Percentiles rank a stretch among this genome's conserved stretches.
phyloP scores from a whole-genome alignment of 2,113 vertebrate species.

The Glaucomys volans region DNA sequence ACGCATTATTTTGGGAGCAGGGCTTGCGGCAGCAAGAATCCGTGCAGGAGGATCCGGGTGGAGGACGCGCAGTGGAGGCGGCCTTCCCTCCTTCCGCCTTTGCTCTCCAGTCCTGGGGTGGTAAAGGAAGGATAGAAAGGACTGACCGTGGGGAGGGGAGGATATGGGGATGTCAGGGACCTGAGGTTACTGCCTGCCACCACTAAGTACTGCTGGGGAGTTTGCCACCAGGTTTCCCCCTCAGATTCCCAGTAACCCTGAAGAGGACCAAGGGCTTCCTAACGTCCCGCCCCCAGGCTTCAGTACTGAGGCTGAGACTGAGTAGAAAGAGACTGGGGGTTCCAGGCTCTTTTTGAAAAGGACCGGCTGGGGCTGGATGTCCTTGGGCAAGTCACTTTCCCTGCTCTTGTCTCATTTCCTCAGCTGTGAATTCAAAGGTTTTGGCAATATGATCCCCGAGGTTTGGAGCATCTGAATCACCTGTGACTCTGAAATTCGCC shows the following conservation, averaged over 20 bases:
- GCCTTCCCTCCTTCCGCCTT: slow-evolving; percentile 19
- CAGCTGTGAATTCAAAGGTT: background rate
- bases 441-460: background rate
- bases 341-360: background rate
- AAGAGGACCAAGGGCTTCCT: background rate
- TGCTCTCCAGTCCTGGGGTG: background rate
- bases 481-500: background rate
- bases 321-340: background rate
- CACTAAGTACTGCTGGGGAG: background rate
- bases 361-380: background rate
- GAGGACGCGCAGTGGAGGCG: background rate
- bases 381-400: background rate
- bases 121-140: background rate
- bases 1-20: slow-evolving; percentile 63
- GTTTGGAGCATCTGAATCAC: background rate
- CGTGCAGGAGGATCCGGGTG: background rate
- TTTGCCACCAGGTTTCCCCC: background rate
- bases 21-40: slow-evolving; percentile 65
- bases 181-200: background rate
- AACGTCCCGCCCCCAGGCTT: background rate
- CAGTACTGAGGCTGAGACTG: background rate
- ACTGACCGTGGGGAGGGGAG: background rate
- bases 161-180: background rate
- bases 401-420: background rate
- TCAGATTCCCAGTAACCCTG: background rate